Conservation (phyloP, 2,888 invertebrate genomes). For the Erebia epiphron region DNA sequence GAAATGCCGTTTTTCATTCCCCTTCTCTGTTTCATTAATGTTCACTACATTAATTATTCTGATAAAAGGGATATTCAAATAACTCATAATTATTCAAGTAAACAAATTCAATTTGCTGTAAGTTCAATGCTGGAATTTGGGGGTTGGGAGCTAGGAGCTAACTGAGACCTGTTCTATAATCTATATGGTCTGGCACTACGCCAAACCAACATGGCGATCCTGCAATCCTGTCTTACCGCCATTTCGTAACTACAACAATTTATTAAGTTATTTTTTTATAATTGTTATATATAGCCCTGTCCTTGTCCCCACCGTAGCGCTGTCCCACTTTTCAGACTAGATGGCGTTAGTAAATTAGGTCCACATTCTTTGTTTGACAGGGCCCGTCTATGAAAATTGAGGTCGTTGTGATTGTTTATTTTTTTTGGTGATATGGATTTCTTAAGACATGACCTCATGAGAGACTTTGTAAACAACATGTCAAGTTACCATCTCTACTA, state of each 20-base stretch:
- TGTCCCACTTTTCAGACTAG: too few species aligned
- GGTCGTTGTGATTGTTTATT: background rate
- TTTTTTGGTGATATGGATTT: too few species aligned
- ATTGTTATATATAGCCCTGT: too few species aligned
- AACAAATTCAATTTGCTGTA: background rate
- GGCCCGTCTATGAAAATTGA: background rate
- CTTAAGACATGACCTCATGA: too few species aligned
- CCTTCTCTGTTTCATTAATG: background rate
- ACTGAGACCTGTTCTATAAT: conserved; percentile 15
- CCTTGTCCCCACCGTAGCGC: too few species aligned
- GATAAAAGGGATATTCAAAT: background rate
- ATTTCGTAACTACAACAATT: conserved; percentile 8
- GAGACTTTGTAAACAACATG: too few species aligned
- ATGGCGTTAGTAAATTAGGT: too few species aligned
- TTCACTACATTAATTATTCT: background rate
- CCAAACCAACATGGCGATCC: conserved; percentile 18
- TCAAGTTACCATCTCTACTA: too few species aligned
- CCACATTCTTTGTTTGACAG: too few species aligned
- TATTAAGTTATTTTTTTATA: background rate
- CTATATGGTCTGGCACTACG: conserved; percentile 11
- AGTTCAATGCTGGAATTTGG: background rate
- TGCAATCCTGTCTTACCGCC: conserved; percentile 12
- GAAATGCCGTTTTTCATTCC: background rate
- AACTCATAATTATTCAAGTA: too few species aligned
- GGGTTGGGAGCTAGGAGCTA: conserved; percentile 5